Percentiles rank a stretch among this genome's conserved stretches.
These are phyloP conservation scores for Mus spicilegus DNA, from an alignment of 2,113 vertebrate species.

Conservation along the genomic window DNA sequence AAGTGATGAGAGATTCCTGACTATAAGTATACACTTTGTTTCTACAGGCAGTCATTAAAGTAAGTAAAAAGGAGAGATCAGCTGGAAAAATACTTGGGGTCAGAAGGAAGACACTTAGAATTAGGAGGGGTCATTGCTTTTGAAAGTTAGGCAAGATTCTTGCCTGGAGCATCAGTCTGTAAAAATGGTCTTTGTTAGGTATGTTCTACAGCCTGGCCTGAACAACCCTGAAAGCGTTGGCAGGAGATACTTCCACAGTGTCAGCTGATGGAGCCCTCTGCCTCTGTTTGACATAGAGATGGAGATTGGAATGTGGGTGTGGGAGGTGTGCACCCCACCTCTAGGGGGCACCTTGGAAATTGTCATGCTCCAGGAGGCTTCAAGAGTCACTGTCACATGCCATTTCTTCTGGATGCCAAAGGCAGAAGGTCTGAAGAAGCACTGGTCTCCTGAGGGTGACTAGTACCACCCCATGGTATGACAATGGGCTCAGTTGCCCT, in stretches of 20 bases:
- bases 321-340: accelerated
- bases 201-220: neutral
- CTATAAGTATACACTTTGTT: neutral
- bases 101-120: neutral
- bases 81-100: too few relatives aligned
- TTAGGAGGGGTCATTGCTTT: neutral
- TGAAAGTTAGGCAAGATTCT: neutral
- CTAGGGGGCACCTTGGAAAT: accelerated
- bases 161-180: neutral
- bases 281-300: too few relatives aligned
- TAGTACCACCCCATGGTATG: neutral
- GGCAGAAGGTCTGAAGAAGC: neutral
- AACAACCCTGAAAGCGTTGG: neutral
- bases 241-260: neutral
- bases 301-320: neutral
- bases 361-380: accelerated
- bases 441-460: neutral
- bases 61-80: neutral
- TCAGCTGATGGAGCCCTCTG: neutral
- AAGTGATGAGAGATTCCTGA: neutral
- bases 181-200: neutral
- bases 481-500: neutral
- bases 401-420: neutral
- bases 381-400: neutral
- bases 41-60: too few relatives aligned